Conservation (phyloP, 1,140 invertebrate genomes). For the Solen grandis region DNA sequence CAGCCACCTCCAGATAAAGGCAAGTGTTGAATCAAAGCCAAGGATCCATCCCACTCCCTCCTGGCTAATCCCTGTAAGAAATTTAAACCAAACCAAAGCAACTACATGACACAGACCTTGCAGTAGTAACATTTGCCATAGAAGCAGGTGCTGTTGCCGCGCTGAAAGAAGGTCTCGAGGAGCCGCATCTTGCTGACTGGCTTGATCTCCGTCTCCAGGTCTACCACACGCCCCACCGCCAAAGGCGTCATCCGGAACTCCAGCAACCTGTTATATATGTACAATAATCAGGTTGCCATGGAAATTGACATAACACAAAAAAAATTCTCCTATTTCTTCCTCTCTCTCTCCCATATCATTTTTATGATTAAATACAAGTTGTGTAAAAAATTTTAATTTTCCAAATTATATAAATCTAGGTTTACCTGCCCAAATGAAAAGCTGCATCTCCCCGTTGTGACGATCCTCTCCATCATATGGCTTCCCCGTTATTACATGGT, state of each 20-base stretch:
- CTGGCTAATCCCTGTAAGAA: too few species aligned
- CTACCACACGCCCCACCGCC: constrained; percentile 88
- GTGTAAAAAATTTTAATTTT: too few species aligned
- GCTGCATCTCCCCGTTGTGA: constrained; percentile 96
- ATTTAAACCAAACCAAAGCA: too few species aligned
- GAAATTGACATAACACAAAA: too few species aligned
- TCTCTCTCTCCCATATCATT: too few species aligned
- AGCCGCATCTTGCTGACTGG: constrained; percentile 83
- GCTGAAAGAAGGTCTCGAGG: constrained; percentile 78
- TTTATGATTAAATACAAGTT: too few species aligned
- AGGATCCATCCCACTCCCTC: too few species aligned
- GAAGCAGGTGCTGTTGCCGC: constrained; percentile 84
- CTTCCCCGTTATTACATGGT: constrained; percentile 88
- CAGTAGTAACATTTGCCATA: constrained; percentile 96
- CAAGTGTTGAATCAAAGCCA: too few species aligned
- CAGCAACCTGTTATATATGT: constrained; percentile 84
- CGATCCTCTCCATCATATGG: constrained; percentile 95
- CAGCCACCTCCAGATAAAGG: too few species aligned
- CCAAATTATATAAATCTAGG: too few species aligned
- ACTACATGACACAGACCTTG: constrained; percentile 76
- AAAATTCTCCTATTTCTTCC: too few species aligned
- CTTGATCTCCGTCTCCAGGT: constrained; percentile 88
- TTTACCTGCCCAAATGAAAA: constrained; percentile 90
- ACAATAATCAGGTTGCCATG: too few species aligned
- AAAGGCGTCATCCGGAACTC: constrained; percentile 90